Conservation (phyloP, 2,888 invertebrate species). For the Habroteleia sp. region DNA sequence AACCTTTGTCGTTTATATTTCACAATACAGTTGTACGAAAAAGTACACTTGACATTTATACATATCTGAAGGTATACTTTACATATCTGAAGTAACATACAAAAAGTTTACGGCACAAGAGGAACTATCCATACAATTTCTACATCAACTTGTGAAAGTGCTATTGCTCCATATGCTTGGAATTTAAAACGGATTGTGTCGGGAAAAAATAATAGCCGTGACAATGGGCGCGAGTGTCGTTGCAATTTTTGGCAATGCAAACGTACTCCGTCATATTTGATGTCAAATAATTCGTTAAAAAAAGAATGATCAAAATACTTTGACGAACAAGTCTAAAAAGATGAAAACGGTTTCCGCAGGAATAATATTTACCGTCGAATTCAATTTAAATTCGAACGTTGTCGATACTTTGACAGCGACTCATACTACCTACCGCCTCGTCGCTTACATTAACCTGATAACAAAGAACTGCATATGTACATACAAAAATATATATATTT, state of each 20-base stretch:
- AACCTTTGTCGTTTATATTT: conserved; percentile 26
- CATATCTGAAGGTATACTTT: conserved; percentile 41
- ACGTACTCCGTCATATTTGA: conserved; percentile 13
- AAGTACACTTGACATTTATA: conserved; percentile 54
- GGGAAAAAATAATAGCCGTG: conserved; percentile 1
- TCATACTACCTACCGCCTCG: conserved; percentile 47
- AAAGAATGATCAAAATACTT: conserved; percentile 31
- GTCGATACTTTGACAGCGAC: conserved; percentile 50
- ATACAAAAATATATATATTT: conserved; percentile 79
- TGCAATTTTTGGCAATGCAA: conserved; percentile 14
- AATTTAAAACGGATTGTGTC: conserved; percentile 9
- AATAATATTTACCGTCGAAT: conserved; percentile 54
- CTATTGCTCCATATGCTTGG: conserved; percentile 30
- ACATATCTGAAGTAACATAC: conserved; percentile 39
- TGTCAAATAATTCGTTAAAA: conserved; percentile 28
- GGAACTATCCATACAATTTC: conserved; percentile 54
- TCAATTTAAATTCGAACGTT: conserved; percentile 52
- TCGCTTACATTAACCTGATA: conserved; percentile 71
- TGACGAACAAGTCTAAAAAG: conserved; percentile 45
- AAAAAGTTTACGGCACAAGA: conserved; percentile 46
- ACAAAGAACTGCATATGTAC: conserved; percentile 79
- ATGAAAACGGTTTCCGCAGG: conserved; percentile 38
- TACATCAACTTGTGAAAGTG: conserved; percentile 38
- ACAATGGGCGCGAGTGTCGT: conserved; percentile 13
- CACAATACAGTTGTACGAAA: conserved; percentile 38